Base-by-base conservation (phyloP, 2,888 invertebrate species). In the Timema cristinae region DNA sequence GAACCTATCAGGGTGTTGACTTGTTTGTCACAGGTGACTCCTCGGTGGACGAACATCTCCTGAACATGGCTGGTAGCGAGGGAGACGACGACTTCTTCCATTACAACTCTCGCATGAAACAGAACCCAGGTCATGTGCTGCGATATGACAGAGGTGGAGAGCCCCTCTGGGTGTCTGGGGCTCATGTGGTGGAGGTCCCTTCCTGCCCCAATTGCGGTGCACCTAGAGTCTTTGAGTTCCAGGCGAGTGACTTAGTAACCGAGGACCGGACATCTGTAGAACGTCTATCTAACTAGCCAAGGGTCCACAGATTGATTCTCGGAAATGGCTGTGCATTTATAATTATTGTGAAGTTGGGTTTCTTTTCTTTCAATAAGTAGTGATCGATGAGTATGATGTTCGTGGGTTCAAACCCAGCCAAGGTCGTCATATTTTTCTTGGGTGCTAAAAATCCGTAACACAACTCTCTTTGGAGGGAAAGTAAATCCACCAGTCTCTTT, bases 161-260 rank as follows among this genome's bases (percentile, higher is more conserved):
- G 54, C 94, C 96, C 13, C 83, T 98, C n/a, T 94, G 93, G 90
- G 93, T 97, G 71, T 90, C 96, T 48, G 83, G 85, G 67, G 83
- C 86, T 72, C 78, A 83, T 68, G 80, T 80, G 48, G 86, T 87
- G 56, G 79, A 85, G 70, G 83, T 97, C 76, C 94, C 95, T 47
- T 84, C 86, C 47, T 95, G 95, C 80, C 84, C 86, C 75, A 82
- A 86, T 75, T 98, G 98, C 82, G 88, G 89, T 67, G 86, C 87
- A 2, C 84, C 87, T 69, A 87, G 97, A 76, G 88, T 70, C n/a
- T 75, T 75, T 69, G 73, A 75, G 61, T 73, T 75, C 63, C 74
- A 75, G 71, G 74, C 73, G 13, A 70, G 70, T 52, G 49, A 32
- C 32, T 32, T 32, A 32, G 32, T 32, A 32, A 32, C 4, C 1